Evolutionary conservation across 2,888 invertebrate genomes (phyloP).

Genomic region (Acanthococcus lagerstroemiae): DNA sequence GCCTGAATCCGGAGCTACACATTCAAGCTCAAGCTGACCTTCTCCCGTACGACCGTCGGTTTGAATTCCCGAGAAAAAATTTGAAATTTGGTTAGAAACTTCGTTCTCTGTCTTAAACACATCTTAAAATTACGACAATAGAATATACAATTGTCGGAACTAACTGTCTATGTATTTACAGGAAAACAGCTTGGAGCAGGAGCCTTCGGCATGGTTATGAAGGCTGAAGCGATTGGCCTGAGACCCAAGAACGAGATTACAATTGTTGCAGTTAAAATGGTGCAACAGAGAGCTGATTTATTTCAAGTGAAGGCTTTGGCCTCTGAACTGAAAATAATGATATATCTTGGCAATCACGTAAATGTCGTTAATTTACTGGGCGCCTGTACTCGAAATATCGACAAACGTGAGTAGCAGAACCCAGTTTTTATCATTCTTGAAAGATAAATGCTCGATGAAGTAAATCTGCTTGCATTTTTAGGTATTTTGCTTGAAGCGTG

Average conservation of each 20-base stretch:
- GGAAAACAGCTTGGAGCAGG: constrained; percentile 86
- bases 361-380: constrained; percentile 92
- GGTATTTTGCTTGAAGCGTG: too few species aligned
- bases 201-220: constrained; percentile 89
- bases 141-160: background rate
- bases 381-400: constrained; percentile 82
- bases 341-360: constrained; percentile 84
- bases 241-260: constrained; percentile 60
- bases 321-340: constrained; percentile 91
- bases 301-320: constrained; percentile 77
- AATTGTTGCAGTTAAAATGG: constrained; percentile 91
- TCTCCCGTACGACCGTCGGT: constrained; percentile 70
- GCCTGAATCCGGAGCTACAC: constrained; percentile 76
- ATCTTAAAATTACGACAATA: too few species aligned
- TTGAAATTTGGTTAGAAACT: constrained; percentile 60
- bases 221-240: constrained; percentile 72
- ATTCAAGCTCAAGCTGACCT: constrained; percentile 88
- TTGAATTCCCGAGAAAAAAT: constrained; percentile 83
- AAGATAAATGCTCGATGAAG: too few species aligned
- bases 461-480: too few species aligned
- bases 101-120: too few species aligned
- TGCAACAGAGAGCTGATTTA: constrained; percentile 74
- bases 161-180: constrained; percentile 39
- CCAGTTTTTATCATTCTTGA: too few species aligned
- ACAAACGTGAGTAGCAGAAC: constrained; percentile 70